Evolutionary conservation across 2,888 invertebrate genomes (phyloP), one percentile per base, ranked within the genome.

Genomic region (Saturnia japonica): DNA sequence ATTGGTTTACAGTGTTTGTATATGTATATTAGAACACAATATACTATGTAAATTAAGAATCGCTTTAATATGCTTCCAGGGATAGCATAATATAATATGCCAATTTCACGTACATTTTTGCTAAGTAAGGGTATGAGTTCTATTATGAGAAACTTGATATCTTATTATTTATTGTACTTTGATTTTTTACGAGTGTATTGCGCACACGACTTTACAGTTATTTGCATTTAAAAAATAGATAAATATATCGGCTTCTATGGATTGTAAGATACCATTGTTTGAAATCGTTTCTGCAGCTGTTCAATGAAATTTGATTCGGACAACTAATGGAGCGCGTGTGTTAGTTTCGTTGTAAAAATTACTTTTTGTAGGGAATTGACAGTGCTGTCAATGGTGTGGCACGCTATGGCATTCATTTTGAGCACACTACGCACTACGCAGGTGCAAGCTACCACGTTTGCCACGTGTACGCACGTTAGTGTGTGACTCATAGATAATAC

Each of bases 251-350:
- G 74, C 80, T 83, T 80, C 81, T 82, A 76, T 75, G 79, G 78
- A 78, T 82, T 83, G 82, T 82, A 82, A 82, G 80, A 78, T 75
- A 14, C 81, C 80, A 85, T 88, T 88, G 85, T 87, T 83, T 83
- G 82, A 83, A 82, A 81, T 79, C 77, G 78, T 76, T 78, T 77
- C 81, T 84, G 84, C 91, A 93, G 91, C 88, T 93, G 92, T 89
- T 88, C 87, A 84, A 85, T 88, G 90, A 85, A 90, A 91, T 90
- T 88, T 87, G 90, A 91, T 89, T 88, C 90, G 84, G 82, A 82
- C 85, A 82, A 79, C 85, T 88, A 91, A 91, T 90, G 89, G 89
- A 86, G 86, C 87, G 88, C 83, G 82, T 87, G 85, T 81, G 85
- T 85, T 82, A 79, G 78, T 77, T 84, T 84, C 80, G 85, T 88